phyloP scores from a whole-genome alignment of 1,140 invertebrate species.

The Trissolcus basalis region DNA sequence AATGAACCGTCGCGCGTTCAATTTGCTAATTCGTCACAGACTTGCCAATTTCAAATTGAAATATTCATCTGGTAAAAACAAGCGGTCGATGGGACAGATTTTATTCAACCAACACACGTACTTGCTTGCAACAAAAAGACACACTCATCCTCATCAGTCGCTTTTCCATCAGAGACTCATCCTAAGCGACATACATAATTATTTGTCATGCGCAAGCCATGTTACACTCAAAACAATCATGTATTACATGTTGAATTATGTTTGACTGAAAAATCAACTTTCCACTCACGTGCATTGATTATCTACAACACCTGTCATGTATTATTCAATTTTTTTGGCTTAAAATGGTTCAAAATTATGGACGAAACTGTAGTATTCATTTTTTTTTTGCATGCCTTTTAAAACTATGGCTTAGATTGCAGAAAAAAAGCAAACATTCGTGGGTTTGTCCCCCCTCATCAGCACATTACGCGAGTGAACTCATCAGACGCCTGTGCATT shows the following conservation, averaged over 20 bases:
- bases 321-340: conserved; percentile 33
- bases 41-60: not conserved
- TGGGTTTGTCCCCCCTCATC: not conserved
- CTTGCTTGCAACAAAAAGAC: no score
- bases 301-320: conserved; percentile 13
- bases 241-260: conserved; percentile 31
- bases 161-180: no score
- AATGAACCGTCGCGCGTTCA: not conserved
- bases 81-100: no score
- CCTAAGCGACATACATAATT: no score
- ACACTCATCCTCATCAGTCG: no score
- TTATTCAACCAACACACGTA: no score
- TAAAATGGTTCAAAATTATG: no score
- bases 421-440: not conserved
- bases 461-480: conserved; percentile 6
- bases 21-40: no score
- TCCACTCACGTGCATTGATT: conserved; percentile 36
- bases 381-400: no score
- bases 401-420: not conserved
- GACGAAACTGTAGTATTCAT: no score
- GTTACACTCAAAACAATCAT: conserved; percentile 1
- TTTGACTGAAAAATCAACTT: conserved; percentile 25
- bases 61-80: not conserved
- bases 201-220: no score
- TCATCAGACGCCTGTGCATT: conserved; percentile 31